Base-by-base conservation (phyloP, 92 coral and sea anemone genomes). In the Paragorgia papillata region DNA sequence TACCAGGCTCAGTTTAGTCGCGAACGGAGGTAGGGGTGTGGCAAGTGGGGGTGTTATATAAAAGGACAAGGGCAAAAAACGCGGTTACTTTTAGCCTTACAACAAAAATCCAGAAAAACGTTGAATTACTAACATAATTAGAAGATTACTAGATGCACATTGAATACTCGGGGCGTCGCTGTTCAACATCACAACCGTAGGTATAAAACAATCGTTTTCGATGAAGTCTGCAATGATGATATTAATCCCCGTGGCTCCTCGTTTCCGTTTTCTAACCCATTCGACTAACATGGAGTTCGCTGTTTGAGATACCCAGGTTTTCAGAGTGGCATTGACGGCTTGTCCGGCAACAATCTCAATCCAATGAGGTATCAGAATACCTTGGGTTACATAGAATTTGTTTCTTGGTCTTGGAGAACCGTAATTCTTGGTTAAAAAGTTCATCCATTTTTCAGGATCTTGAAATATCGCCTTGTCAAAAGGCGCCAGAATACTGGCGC, bases 261-360 rank as follows among this genome's bases (percentile, higher is more conserved):
- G 27, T 25, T 22, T 25, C 26, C 75, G 75, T 14, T 25, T 68
- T 28, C 48, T 68, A 35, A 68, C 26, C 75, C 75, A 68, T 20
- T 68, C 43, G 25, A 46, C 59, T 31, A 68, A 49, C 44, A 28
- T 34, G 7, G 60, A 9, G 18, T 50, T 24, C 26, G 75, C 75
- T 3, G 75, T 68, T 68, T 68, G 39, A 19, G 75, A 44, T 7
- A 68, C 14, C 75, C 75, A 68, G 22, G 75, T 19, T 53, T 68
- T 68, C 21, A 68, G 30, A 17, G 75, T 68, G 0, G 75, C 75
- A 68, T 68, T 68, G 8, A 68, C 75, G 0, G 59, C 37, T 46
- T 44, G 57, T 3, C 75, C 75, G n/a, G 75, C 59, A 4, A 68
- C 2, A 12, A 68, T 21, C 7, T 68, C 75, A 1, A 49, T 49